Evolutionary conservation across 2,797 vertebrate genomes (phyloP).

Genomic region (Sparus aurata): DNA sequence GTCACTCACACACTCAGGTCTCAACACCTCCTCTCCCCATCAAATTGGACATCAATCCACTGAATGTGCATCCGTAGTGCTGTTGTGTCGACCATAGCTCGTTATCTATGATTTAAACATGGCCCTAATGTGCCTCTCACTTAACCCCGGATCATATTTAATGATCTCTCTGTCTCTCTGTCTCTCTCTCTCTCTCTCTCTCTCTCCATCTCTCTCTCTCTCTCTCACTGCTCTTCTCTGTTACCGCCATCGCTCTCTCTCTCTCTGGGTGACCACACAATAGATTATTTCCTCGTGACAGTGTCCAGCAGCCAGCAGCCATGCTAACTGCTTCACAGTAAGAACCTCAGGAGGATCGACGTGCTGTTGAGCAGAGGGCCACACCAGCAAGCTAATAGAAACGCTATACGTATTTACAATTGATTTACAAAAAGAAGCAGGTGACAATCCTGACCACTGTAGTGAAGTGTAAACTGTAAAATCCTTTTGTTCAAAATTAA

Average conservation of each 20-base stretch:
- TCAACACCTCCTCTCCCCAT: slow-evolving; percentile 43
- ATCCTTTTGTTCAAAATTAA: too few species aligned
- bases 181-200: slow-evolving; percentile 31
- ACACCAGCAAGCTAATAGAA: neutral
- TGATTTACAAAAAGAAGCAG: too few species aligned
- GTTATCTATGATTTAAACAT: slow-evolving; percentile 79
- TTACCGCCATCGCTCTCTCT: slow-evolving; percentile 18
- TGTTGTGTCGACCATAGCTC: slow-evolving; percentile 67
- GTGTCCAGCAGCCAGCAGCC: slow-evolving; percentile 45
- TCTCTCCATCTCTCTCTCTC: slow-evolving; percentile 14
- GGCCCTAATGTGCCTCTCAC: slow-evolving; percentile 74
- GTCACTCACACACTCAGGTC: slow-evolving; percentile 2
- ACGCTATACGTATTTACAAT: too few species aligned
- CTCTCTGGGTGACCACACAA: slow-evolving; percentile 46
- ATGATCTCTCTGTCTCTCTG: slow-evolving; percentile 58
- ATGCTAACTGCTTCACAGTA: slow-evolving; percentile 56
- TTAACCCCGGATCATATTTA: slow-evolving; percentile 82
- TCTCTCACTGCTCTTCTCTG: slow-evolving; percentile 30
- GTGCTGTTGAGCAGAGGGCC: slow-evolving; percentile 25
- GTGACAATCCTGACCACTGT: too few species aligned
- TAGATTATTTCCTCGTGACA: slow-evolving; percentile 57
- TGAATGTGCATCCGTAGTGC: slow-evolving; percentile 64
- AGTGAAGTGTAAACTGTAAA: too few species aligned
- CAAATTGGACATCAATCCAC: slow-evolving; percentile 68
- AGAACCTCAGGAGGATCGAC: slow-evolving; percentile 56